These are phyloP conservation scores for Mobula hypostoma DNA, from an alignment of 2,113 vertebrate genomes.

Conservation along the genomic window DNA sequence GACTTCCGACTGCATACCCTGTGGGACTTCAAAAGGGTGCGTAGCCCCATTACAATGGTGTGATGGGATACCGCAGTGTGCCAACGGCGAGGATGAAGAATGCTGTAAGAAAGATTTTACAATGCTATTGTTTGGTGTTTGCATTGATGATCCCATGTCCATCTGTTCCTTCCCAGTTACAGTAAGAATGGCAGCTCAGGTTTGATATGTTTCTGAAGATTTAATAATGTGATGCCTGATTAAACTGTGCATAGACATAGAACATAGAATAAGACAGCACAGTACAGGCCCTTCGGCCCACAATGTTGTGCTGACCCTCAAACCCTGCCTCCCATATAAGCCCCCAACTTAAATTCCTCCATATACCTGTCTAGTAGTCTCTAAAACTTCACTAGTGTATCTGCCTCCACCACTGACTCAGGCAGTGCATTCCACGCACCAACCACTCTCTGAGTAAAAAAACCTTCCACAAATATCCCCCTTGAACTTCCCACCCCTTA, in stretches of 20 bases:
- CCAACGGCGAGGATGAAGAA: constrained; percentile 32
- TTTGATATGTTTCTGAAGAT: not conserved
- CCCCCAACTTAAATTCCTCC: no score
- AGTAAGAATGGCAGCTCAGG: not conserved
- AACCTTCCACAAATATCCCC: no score
- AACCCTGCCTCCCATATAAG: no score
- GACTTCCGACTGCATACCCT: not conserved
- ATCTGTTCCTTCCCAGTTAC: not conserved
- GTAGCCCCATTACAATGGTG: constrained; percentile 23
- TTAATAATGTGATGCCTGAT: not conserved
- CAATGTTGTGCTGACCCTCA: no score
- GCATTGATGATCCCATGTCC: not conserved
- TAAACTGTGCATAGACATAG: not conserved
- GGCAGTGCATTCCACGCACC: no score
- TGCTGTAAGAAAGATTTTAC: constrained; percentile 34
- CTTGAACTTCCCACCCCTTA: no score
- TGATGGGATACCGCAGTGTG: constrained; percentile 36
- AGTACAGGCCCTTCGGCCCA: no score
- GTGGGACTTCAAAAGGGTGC: not conserved
- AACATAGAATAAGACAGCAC: no score
- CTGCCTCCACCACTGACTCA: no score
- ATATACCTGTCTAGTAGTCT: no score
- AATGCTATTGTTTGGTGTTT: not conserved
- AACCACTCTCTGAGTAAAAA: no score
- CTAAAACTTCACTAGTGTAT: no score